These are phyloP conservation scores for Redunca redunca DNA, from an alignment of 2,113 vertebrate genomes.

Conservation along the genomic window DNA sequence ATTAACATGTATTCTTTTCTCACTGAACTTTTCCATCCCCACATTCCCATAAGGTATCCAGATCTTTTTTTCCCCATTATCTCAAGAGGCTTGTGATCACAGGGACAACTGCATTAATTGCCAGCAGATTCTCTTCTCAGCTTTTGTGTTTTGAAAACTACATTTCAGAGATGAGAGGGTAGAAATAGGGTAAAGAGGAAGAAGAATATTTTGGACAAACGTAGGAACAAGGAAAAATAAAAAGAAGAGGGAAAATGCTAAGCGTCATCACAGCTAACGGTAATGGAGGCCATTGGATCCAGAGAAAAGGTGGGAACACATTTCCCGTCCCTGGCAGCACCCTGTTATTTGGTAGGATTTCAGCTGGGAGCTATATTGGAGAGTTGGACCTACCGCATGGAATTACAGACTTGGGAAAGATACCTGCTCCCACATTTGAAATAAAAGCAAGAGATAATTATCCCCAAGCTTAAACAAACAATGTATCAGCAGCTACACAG, in stretches of 20 bases:
- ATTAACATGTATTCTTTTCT: constrained; percentile 17
- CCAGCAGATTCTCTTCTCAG: background rate
- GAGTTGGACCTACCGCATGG: background rate
- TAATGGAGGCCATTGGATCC: background rate
- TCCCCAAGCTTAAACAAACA: background rate
- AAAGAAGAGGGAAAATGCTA: background rate
- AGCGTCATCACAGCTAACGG: background rate
- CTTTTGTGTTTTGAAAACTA: constrained; percentile 4
- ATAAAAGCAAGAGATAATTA: background rate
- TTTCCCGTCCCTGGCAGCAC: background rate
- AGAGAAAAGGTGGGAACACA: background rate
- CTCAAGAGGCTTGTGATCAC: background rate
- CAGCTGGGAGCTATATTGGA: background rate
- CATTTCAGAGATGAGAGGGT: background rate
- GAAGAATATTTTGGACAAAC: background rate
- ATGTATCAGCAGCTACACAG: background rate
- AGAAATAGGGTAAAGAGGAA: background rate
- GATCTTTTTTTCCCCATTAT: background rate
- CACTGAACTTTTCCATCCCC: background rate
- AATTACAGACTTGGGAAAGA: background rate
- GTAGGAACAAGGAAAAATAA: background rate
- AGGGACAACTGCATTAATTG: background rate
- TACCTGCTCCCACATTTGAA: background rate
- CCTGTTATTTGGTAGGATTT: background rate
- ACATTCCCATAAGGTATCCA: background rate